Base-by-base conservation (phyloP, 2,113 vertebrate genomes). In the Gallinago media region DNA sequence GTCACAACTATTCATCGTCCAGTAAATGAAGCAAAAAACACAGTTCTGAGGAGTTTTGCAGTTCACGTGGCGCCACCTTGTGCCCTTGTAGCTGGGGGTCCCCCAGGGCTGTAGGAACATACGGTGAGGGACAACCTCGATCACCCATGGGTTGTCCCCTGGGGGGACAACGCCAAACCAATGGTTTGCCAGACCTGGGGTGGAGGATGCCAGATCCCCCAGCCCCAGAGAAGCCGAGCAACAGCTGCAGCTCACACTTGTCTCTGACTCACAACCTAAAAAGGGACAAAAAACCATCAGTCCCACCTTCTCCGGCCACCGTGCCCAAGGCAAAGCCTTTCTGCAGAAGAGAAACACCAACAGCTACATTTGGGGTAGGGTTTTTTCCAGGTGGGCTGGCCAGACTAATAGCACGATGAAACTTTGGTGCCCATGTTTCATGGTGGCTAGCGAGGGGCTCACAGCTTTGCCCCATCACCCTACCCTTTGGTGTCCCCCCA, bases 71-170 rank as follows among this genome's bases (percentile, higher is more conserved):
- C 7, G 34, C 8, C 58, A 23, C 2, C 65, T 44, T 3, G 1
- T 3, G 31, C 68, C n/a, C 50, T 3, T 9, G 32, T 3, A 23
- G 61, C 15, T 2, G 1, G 12, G 38, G 21, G 25, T 25, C 12
- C 17, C 12, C 40, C 1, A 8, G 12, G 5, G n/a, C 67, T 23
- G 49, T 2, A 29, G 34, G 55, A 12, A 32, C 54, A 8, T 2
- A 2, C 3, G 3, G 34, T 0, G 26, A 47, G 34, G 5, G 75
- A 38, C 67, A 72, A 0, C 14, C 32, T 27, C 0, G 0, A 20
- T 32, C 2, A 55, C 73, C 34, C 0, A 0, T 38, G 27, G 50
- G 52, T 54, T 54, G 27, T 54, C 27, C 52, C 52, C 27, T 17
- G 52, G 9, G 26, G 50, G 50, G 50, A 54, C 32, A 38, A 3